Evolutionary conservation across 2,113 vertebrate species (phyloP).

Genomic region (Psilopogon haemacephalus): DNA sequence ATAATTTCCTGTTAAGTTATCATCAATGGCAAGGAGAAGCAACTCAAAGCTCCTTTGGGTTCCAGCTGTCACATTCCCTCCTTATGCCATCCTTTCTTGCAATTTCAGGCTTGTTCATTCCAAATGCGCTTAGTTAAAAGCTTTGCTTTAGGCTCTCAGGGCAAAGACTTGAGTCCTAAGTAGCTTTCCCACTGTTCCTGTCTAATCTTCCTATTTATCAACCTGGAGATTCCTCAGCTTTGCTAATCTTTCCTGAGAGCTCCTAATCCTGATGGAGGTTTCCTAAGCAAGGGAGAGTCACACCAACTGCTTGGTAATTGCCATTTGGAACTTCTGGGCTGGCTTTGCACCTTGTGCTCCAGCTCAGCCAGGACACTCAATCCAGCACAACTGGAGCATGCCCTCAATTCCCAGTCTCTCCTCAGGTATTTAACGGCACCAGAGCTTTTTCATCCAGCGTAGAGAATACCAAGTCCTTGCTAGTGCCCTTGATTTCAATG

Average conservation of each 20-base stretch:
- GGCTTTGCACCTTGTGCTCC: conserved; percentile 42
- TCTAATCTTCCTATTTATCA: conserved; percentile 67
- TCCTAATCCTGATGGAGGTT: conserved; percentile 38
- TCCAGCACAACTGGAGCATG: background rate
- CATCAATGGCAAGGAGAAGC: background rate
- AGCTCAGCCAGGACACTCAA: conserved; percentile 1
- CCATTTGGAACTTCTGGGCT: conserved; percentile 50
- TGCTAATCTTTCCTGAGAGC: conserved; percentile 45
- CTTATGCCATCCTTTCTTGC: conserved; percentile 30
- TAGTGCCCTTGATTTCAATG: background rate
- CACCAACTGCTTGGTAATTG: conserved; percentile 49
- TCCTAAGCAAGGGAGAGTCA: conserved; percentile 46
- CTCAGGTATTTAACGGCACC: background rate
- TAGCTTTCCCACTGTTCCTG: conserved; percentile 33
- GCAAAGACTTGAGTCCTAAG: conserved; percentile 40
- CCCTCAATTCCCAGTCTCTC: background rate
- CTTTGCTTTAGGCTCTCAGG: conserved; percentile 1
- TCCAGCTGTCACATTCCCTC: conserved; percentile 46
- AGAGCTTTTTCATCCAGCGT: background rate
- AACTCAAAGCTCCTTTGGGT: conserved; percentile 40
- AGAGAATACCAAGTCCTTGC: background rate
- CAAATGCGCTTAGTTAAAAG: conserved; percentile 49
- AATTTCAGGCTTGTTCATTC: conserved; percentile 28
- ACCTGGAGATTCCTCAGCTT: conserved; percentile 38
- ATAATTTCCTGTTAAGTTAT: background rate